Conservation (phyloP, 2,113 vertebrate genomes). For the Eurystomus gularis region DNA sequence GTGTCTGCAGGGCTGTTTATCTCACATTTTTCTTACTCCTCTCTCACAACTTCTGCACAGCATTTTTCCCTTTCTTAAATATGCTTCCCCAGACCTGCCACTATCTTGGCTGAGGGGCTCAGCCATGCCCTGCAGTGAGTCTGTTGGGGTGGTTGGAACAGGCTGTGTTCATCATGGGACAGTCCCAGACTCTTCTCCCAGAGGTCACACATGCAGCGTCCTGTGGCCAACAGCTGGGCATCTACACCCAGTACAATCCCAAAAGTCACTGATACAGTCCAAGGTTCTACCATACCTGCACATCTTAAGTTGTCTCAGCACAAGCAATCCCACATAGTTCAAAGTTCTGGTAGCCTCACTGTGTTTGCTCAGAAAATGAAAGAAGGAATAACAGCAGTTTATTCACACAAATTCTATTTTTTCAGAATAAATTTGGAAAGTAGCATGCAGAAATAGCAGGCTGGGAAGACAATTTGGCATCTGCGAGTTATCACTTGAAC, state of each 20-base stretch:
- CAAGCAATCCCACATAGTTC: background rate
- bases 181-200: background rate
- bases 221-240: too few relatives aligned
- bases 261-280: background rate
- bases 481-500: background rate
- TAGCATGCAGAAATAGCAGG: background rate
- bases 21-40: background rate
- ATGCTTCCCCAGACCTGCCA: rapidly evolving
- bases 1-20: background rate
- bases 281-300: background rate
- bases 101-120: rapidly evolving
- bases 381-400: background rate
- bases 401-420: background rate
- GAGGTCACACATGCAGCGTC: background rate
- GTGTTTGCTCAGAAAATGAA: background rate
- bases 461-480: background rate
- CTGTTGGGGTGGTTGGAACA: background rate
- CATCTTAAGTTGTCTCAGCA: background rate
- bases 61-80: background rate
- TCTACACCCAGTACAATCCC: background rate
- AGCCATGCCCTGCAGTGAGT: background rate
- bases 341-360: background rate
- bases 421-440: background rate
- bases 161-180: background rate
- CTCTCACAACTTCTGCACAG: background rate